Percentiles rank a stretch among this genome's conserved stretches.
These are phyloP conservation scores for Intellagama lesueurii DNA, from an alignment of 2,797 vertebrate species.

Conservation along the genomic window DNA sequence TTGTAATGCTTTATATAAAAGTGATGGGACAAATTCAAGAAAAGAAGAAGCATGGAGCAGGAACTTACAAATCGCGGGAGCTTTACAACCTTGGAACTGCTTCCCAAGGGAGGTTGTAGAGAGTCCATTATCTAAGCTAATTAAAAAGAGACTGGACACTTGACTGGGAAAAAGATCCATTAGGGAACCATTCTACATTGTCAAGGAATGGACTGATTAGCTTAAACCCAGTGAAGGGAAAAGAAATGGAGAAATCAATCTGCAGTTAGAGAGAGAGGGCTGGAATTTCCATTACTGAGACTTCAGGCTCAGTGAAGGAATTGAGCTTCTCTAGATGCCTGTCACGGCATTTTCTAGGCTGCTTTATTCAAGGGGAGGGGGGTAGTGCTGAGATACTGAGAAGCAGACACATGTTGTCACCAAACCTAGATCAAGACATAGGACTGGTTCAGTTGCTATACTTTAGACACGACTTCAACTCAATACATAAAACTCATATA, in stretches of 20 bases:
- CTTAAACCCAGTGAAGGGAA: constrained; percentile 41
- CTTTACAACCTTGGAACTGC: background rate
- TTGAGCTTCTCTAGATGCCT: background rate
- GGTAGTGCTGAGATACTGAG: background rate
- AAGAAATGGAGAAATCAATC: constrained; percentile 39
- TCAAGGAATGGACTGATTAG: constrained; percentile 49
- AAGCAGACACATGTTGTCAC: background rate
- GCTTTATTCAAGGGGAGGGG: background rate
- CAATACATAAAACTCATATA: too few relatives aligned
- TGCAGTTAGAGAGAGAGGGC: constrained; percentile 1
- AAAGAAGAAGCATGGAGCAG: background rate
- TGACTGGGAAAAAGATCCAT: constrained; percentile 44
- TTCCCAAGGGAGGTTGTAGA: constrained; percentile 21
- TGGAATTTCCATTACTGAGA: background rate
- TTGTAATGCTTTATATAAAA: background rate
- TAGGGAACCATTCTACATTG: constrained; percentile 43
- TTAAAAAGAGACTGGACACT: constrained; percentile 44
- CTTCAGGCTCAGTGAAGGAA: background rate
- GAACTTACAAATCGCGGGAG: background rate
- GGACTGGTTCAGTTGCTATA: too few relatives aligned
- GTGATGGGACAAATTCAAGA: background rate
- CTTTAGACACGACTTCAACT: too few relatives aligned
- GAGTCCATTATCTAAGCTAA: constrained; percentile 40
- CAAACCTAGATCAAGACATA: background rate
- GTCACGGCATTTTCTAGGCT: background rate